Conservation (phyloP, 2,113 vertebrate species). For the Sciurus niger region DNA sequence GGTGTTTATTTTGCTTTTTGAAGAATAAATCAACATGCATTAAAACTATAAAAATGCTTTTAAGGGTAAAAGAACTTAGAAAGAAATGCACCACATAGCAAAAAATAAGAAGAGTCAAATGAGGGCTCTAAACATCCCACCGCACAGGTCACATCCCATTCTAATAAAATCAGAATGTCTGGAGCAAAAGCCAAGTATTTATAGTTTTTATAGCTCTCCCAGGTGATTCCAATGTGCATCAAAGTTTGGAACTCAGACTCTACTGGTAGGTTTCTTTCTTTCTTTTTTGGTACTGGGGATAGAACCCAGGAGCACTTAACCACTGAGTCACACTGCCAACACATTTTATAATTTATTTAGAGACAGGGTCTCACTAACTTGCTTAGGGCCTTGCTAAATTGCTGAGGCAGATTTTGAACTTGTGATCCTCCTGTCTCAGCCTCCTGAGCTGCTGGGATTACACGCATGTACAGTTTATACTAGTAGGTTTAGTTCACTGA, state of each 20-base stretch:
- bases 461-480: too few species aligned
- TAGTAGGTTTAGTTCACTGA: not conserved
- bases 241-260: not conserved
- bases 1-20: constrained; percentile 51
- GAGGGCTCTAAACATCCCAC: not conserved
- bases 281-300: too few species aligned
- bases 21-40: not conserved
- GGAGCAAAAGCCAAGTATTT: not conserved
- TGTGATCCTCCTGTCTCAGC: too few species aligned
- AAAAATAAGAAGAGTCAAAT: not conserved
- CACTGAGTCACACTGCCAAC: too few species aligned
- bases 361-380: too few species aligned
- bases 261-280: too few species aligned
- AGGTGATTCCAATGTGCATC: not conserved
- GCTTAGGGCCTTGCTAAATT: too few species aligned
- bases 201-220: not conserved
- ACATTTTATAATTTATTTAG: too few species aligned
- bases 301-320: too few species aligned
- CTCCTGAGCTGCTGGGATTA: too few species aligned
- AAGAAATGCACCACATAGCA: not conserved
- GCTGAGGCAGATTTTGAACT: too few species aligned
- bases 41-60: constrained; percentile 21
- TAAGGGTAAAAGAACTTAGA: constrained; percentile 42
- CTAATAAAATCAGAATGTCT: constrained; percentile 28
- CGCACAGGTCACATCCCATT: not conserved